Evolutionary conservation across 2,888 invertebrate species (phyloP).

Genomic region (Spisula solida): DNA sequence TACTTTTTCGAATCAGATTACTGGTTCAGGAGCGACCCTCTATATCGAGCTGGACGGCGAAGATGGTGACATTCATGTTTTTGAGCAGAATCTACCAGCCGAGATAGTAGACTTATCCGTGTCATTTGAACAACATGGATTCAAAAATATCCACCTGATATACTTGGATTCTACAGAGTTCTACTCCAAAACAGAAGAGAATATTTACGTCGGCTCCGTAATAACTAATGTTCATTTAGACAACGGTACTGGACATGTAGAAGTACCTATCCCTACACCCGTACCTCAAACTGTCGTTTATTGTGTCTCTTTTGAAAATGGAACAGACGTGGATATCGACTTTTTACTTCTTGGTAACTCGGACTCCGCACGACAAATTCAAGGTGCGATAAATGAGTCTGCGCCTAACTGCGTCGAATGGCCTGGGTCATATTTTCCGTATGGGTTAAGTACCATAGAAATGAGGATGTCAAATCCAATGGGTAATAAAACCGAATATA

Average conservation of each 20-base stretch:
- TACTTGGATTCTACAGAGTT: not conserved
- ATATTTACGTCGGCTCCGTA: conserved; percentile 44
- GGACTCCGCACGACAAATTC: not conserved
- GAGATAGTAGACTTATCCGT: not conserved
- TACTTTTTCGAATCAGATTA: not conserved
- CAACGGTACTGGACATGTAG: conserved; percentile 20
- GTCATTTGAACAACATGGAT: not conserved
- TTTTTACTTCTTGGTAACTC: not conserved
- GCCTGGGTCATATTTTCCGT: not conserved
- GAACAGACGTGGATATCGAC: conserved; percentile 18
- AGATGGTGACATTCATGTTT: not conserved
- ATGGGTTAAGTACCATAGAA: not conserved
- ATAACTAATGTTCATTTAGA: conserved; percentile 27
- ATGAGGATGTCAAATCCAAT: conserved; percentile 4
- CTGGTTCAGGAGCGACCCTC: not conserved
- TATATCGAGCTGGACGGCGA: not conserved
- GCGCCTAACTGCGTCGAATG: not conserved
- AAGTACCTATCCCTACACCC: conserved; percentile 35
- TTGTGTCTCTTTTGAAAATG: conserved; percentile 23
- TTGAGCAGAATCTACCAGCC: not conserved
- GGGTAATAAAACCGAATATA: not conserved
- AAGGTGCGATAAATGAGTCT: not conserved
- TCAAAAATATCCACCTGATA: conserved; percentile 15
- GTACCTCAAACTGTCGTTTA: not conserved
- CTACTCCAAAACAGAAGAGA: not conserved